Evolutionary conservation across 1,140 invertebrate genomes (phyloP), one percentile per base, ranked within the genome.

Genomic region (Drosophila pandora): DNA sequence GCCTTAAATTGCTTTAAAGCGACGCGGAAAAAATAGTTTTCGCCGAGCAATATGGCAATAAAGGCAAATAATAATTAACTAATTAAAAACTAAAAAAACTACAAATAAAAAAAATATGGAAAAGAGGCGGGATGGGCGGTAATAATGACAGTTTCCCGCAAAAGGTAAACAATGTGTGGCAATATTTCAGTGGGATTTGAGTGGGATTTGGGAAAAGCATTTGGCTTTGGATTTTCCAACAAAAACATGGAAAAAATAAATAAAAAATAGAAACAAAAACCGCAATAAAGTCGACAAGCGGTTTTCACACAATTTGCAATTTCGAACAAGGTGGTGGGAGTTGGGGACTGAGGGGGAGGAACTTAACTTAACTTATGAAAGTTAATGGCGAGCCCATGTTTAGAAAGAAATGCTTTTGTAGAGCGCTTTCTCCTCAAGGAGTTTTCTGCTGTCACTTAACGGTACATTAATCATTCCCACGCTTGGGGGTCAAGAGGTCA

Each of bases 261-360:
- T 17, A 17, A 17, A 17, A 17, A 17, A 55, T 60, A 69, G 59
- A 83, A 69, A 79, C 62, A 65, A 65, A 83, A 84, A 53, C 69
- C 56, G 32, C 71, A 75, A 71, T 50, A 60, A 78, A 58, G 60
- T 72, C 61, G 65, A 58, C 63, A 47, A 61, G 23, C 71, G 25
- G 71, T 79, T 71, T 83, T 79, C 71, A 79, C 80, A 83, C 81
- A 83, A 84, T 83, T 83, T 83, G 64, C 71, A 67, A 79, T 83
- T 32, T 70, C 77, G 71, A 76, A 28, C 25, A 28, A 0, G 25
- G 4, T 0, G 25, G 4, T 1, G 17, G 17, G 17, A 17, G 17
- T 17, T 17, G 17, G 17, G 1, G 17, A 17, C 17, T 17, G 17
- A 17, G 17, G 17, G 17, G 17, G 17, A 17, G 17, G 17, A 17